Conservation (phyloP, 2,888 invertebrate species). For the Pteria penguin region DNA sequence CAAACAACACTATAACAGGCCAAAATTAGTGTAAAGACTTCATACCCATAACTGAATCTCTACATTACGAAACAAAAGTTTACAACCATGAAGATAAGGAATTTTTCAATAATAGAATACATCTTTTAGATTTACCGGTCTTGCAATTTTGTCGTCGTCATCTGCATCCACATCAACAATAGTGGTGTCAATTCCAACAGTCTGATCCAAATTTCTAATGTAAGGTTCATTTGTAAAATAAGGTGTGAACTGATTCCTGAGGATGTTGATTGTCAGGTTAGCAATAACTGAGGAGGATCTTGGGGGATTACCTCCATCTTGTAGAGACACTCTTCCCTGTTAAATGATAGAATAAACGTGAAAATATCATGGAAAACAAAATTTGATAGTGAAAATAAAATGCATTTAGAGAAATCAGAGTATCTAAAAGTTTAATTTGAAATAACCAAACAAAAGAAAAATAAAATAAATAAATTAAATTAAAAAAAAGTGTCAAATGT, state of each 20-base stretch:
- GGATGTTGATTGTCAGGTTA: conserved; percentile 53
- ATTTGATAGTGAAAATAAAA: too few species aligned
- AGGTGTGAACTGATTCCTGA: conserved; percentile 55
- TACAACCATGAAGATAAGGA: too few species aligned
- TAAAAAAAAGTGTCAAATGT: too few species aligned
- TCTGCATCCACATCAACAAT: conserved; percentile 21
- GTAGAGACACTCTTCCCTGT: conserved; percentile 27
- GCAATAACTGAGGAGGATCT: conserved; percentile 24
- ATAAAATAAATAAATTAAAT: too few species aligned
- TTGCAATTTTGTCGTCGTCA: conserved; percentile 24
- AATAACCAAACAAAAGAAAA: too few species aligned
- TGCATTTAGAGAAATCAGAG: too few species aligned
- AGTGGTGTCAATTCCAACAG: not conserved
- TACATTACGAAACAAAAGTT: too few species aligned
- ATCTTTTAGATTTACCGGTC: not conserved
- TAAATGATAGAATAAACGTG: not conserved
- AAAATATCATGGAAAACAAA: too few species aligned
- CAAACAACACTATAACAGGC: too few species aligned
- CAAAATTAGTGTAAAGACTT: too few species aligned
- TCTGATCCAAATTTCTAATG: conserved; percentile 25
- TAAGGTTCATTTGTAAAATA: conserved; percentile 35
- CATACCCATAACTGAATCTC: too few species aligned
- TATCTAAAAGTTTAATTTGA: too few species aligned
- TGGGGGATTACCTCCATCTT: conserved; percentile 31
- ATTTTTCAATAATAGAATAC: not conserved